Evolutionary conservation across 2,888 invertebrate genomes (phyloP).

Genomic region (Tridacna crocea): DNA sequence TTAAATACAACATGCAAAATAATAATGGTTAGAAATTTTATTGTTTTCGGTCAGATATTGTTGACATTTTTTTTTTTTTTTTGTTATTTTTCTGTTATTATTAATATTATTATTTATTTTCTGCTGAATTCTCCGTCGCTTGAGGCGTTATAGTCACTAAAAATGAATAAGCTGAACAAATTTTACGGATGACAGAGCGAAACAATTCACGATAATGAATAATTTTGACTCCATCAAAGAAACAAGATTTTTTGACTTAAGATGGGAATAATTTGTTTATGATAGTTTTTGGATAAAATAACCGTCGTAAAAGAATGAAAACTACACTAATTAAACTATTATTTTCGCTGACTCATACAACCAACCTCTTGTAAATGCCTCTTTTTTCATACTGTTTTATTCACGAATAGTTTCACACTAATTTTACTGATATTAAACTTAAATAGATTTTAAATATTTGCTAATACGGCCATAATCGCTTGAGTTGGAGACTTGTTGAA

Average conservation of each 20-base stretch:
- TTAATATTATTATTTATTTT: too few relatives aligned
- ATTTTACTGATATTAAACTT: conserved; percentile 8
- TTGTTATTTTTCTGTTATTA: neutral
- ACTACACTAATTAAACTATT: conserved; percentile 17
- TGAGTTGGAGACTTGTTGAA: conserved; percentile 8
- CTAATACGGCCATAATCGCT: conserved; percentile 11
- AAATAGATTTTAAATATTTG: conserved; percentile 18
- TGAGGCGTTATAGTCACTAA: too few relatives aligned
- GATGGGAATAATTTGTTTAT: conserved; percentile 26
- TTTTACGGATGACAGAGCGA: conserved; percentile 25
- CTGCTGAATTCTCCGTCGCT: too few relatives aligned
- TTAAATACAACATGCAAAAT: too few relatives aligned
- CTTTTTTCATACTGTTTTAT: conserved; percentile 22
- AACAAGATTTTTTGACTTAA: conserved; percentile 9
- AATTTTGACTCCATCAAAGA: conserved; percentile 14
- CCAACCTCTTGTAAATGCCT: neutral
- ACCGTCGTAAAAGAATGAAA: conserved; percentile 21
- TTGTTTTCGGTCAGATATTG: neutral
- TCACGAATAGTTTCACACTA: conserved; percentile 20
- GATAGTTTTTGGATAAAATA: conserved; percentile 8
- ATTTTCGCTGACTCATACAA: conserved; percentile 7
- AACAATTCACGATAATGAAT: conserved; percentile 31
- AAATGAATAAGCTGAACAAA: neutral
- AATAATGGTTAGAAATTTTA: neutral
- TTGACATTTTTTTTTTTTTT: neutral